These are phyloP conservation scores for Dasypus novemcinctus DNA, from an alignment of 2,113 vertebrate species.

Conservation along the genomic window DNA sequence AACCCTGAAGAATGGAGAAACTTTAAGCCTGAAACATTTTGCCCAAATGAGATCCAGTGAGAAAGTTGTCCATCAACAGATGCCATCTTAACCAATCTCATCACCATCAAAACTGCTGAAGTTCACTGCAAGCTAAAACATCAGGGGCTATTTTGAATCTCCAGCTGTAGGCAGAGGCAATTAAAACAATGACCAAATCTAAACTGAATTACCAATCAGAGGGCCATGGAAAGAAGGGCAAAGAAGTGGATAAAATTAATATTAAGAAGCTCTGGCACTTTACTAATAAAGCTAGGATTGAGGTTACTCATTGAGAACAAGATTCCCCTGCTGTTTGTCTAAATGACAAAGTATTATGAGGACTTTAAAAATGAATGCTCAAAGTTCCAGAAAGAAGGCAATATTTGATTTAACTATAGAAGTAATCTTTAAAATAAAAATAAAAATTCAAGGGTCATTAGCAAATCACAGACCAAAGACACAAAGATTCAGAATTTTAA, in stretches of 20 bases:
- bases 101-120: background rate
- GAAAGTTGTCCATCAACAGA: constrained; percentile 38
- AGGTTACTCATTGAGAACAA: constrained; percentile 30
- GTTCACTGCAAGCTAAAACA: background rate
- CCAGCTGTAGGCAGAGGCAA: background rate
- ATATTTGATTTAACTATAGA: background rate
- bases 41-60: constrained; percentile 17
- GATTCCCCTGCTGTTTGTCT: background rate
- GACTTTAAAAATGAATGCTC: constrained; percentile 11
- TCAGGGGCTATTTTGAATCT: background rate
- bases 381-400: constrained; percentile 13
- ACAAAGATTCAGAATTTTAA: background rate
- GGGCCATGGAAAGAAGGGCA: background rate
- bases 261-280: background rate
- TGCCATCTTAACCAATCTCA: constrained; percentile 1
- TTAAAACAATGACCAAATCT: constrained; percentile 36
- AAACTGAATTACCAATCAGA: constrained; percentile 48
- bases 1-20: constrained; percentile 54
- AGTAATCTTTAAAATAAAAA: constrained; percentile 8
- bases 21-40: constrained; percentile 54
- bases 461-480: constrained; percentile 1
- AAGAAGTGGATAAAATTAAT: background rate
- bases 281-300: background rate
- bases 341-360: constrained; percentile 16
- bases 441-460: background rate